phyloP scores from a whole-genome alignment of 2,113 vertebrate genomes.

The Amphiprion percula region DNA sequence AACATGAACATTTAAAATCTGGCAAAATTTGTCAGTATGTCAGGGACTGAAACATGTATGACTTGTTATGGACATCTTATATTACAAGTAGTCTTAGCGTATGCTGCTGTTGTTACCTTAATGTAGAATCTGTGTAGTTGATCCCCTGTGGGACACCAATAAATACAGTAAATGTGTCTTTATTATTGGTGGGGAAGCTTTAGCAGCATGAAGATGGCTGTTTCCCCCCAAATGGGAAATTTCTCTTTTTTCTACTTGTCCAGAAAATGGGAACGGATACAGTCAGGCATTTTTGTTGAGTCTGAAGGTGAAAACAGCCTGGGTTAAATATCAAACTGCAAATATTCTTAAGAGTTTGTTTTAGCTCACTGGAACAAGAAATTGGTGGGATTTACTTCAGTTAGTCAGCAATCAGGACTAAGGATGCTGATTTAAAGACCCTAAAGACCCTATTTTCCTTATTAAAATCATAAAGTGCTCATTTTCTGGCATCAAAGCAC shows the following conservation, averaged over 20 bases:
- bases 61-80: conserved; percentile 79
- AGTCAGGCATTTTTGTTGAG: conserved; percentile 34
- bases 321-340: conserved; percentile 38
- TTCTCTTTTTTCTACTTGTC: conserved; percentile 51
- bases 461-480: too few species aligned
- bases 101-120: conserved; percentile 76
- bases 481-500: too few species aligned
- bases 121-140: conserved; percentile 76
- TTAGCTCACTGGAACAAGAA: conserved; percentile 12
- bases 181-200: conserved; percentile 62
- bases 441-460: not conserved
- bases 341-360: conserved; percentile 37
- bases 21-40: conserved; percentile 83
- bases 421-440: conserved; percentile 7
- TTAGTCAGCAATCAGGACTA: not conserved
- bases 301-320: conserved; percentile 35
- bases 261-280: conserved; percentile 41
- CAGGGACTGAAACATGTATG: conserved; percentile 84
- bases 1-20: conserved; percentile 76
- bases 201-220: conserved; percentile 70
- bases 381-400: not conserved
- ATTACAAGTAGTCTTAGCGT: conserved; percentile 77
- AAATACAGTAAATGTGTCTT: conserved; percentile 71
- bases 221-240: conserved; percentile 20
- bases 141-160: conserved; percentile 58